Conservation (phyloP, 2,113 vertebrate genomes). For the Paramormyrops kingsleyae region DNA sequence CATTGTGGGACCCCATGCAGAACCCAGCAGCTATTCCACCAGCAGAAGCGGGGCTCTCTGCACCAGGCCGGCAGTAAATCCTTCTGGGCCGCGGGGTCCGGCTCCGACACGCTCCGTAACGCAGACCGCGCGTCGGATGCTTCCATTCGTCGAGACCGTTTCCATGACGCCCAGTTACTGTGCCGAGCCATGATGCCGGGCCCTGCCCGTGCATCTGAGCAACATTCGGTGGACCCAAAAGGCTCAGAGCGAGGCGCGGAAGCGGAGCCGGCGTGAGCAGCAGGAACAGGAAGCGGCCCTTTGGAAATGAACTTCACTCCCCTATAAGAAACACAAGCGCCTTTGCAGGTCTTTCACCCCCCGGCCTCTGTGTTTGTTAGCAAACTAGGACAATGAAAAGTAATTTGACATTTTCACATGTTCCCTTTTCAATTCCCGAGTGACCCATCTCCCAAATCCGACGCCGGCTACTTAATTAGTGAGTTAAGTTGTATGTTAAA, state of each 20-base stretch:
- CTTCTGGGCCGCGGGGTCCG: background rate
- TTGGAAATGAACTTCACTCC: background rate
- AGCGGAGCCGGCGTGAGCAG: background rate
- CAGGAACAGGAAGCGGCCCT: background rate
- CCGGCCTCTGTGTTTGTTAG: background rate
- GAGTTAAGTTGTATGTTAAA: slow-evolving; percentile 35
- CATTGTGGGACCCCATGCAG: background rate
- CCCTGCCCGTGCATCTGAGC: background rate
- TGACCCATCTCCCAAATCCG: background rate
- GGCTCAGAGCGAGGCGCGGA: background rate
- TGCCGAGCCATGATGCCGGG: background rate
- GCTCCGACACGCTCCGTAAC: background rate
- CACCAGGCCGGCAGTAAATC: background rate
- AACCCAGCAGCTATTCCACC: background rate
- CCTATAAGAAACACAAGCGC: background rate
- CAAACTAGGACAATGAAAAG: background rate
- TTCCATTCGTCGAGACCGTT: background rate
- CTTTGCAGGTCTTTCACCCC: background rate
- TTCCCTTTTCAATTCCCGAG: background rate
- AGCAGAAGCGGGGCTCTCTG: background rate
- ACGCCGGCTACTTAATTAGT: slow-evolving; percentile 28
- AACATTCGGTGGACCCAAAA: background rate
- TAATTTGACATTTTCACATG: background rate
- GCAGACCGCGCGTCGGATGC: background rate
- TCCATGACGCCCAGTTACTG: background rate